Evolutionary conservation across 2,888 invertebrate genomes (phyloP), one percentile per base, ranked within the genome.

Genomic region (Camponotus fellah): DNA sequence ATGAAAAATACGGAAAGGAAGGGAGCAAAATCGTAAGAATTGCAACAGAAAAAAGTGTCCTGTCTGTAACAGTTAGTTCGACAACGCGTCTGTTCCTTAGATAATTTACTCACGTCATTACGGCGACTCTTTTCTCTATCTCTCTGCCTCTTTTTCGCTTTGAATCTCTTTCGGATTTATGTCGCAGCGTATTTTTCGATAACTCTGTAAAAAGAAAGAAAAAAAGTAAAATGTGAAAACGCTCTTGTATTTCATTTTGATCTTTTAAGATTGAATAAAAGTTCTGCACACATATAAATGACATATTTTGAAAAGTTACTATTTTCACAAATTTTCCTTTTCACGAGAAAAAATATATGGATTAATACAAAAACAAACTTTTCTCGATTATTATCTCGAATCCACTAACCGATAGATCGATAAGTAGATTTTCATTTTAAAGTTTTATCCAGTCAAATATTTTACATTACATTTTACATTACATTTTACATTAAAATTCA

Each of bases 161-260:
- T 53, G n/a, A 2, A 53, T 53, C n/a, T 53, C 37, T 3, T 12
- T 58, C n/a, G 40, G 12, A 43, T 46, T 9, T 43, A 65, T 12
- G 37, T 14, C 17, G 37, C 53, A 53, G 40, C 37, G 40, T 68
- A 49, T 66, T 68, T 17, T 40, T 68, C 32, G 12, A 53, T 26
- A 40, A 62, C 2, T 4, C 46, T 65, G 8, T n/a, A 76, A 76
- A 37, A 34, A 60, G 17, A 46, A 32, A 76, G 26, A 34, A 60
- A 10, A 46, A 32, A 0, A 14, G 2, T 26, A 34, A 32, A 10
- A 5, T 60, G 43, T 43, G 26, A 74, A 60, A 60, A 74, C 46
- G 49, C 21, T 43, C 40, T 49, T 75, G 64, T 64, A 75, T 75
- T 49, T 76, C 26, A 76, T 53, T 76, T 34, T 12, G 37, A 76